Evolutionary conservation across 2,888 invertebrate species (phyloP), one percentile per base, ranked within the genome.

Genomic region (Limnephilus auricula): DNA sequence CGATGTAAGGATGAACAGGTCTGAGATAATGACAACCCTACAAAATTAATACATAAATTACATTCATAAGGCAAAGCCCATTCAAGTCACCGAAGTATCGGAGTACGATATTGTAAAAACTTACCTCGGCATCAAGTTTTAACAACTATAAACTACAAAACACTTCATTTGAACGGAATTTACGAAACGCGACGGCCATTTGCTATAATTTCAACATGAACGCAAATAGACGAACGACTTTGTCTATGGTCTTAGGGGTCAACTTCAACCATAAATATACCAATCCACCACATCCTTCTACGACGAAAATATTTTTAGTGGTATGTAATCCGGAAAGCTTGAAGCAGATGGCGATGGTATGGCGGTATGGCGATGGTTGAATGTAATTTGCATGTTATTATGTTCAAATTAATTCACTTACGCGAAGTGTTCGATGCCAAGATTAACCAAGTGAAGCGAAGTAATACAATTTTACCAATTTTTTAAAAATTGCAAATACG

Each of bases 171-270:
- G 90, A 65, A 89, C 90, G 89, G 89, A 92, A 89, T 86, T 89
- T 83, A 92, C 50, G 83, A 91, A 89, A 87, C 91, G 85, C 84
- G 83, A 91, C 91, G 91, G 92, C 92, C 92, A 92, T 92, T 92
- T 92, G 92, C 92, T 91, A 90, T 65, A 85, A 79, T 78, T 82
- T 90, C 65, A 50, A 90, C 90, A 65, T 83, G 90, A 83, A 90
- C 89, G 88, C 80, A 89, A 82, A 82, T 82, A 82, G 82, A 82
- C 5, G 82, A 82, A 30, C 30, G n/a, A 18, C 85, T 86, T 45
- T 86, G 2, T 45, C 85, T 50, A 45, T 86, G 45, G 85, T 86
- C 31, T 10, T 15, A 30, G 40, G 18, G 85, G 40, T 50, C 85
- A 86, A 86, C 6, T 86, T 30, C 34, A 85, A 85, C 32, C 31